Percentiles rank a stretch among this genome's conserved stretches.
Conservation (phyloP, 2,797 vertebrate species). For the Liasis olivaceus region DNA sequence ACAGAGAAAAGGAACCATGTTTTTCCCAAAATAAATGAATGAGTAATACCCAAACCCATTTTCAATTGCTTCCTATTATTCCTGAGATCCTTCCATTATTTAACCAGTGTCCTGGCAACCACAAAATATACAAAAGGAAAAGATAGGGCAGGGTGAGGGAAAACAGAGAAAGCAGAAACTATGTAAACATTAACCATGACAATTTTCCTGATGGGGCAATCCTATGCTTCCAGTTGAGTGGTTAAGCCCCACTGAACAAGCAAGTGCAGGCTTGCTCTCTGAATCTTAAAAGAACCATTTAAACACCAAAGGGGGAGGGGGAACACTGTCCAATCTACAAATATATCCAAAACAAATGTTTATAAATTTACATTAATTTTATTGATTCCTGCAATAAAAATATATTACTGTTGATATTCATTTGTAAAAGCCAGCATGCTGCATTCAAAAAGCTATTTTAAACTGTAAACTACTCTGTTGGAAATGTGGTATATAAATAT, state of each 20-base stretch:
- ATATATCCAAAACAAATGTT: not conserved
- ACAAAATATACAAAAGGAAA: slow-evolving; percentile 27
- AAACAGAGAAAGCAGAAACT: not conserved
- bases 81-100: slow-evolving; percentile 43
- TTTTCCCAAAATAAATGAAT: slow-evolving; percentile 35
- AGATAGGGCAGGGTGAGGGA: not conserved
- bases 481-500: not conserved
- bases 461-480: not conserved
- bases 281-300: not conserved
- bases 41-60: slow-evolving; percentile 41
- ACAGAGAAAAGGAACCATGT: slow-evolving; percentile 55
- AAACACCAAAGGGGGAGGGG: not conserved
- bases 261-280: not conserved
- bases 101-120: slow-evolving; percentile 30
- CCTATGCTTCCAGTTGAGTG: not conserved
- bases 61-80: slow-evolving; percentile 53
- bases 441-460: not conserved
- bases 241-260: not conserved
- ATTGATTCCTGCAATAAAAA: not conserved
- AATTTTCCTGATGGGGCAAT: too few relatives aligned
- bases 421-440: not conserved
- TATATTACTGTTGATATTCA: not conserved
- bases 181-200: too few relatives aligned
- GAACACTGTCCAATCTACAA: not conserved
- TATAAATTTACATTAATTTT: not conserved